phyloP scores from a whole-genome alignment of 2,888 invertebrate genomes.

The Abscondita cerata region DNA sequence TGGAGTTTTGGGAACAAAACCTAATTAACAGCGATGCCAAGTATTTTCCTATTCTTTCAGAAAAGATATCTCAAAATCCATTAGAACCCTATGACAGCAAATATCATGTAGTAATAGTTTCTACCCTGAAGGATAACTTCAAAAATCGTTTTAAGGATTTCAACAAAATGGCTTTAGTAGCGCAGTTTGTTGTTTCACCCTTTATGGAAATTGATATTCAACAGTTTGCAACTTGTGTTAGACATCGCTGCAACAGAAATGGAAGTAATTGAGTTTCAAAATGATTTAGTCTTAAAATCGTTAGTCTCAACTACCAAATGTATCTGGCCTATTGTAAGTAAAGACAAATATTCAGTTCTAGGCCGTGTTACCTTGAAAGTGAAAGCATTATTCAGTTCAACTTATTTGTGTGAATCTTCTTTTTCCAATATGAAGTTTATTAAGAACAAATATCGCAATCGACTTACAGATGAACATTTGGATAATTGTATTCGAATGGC shows the following conservation, averaged over 20 bases:
- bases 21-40: slow-evolving; percentile 28
- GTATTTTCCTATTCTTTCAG: slow-evolving; percentile 32
- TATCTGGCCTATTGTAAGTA: too few relatives aligned
- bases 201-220: slow-evolving; percentile 35
- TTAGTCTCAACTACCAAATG: too few relatives aligned
- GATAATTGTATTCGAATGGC: slow-evolving; percentile 26
- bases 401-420: slow-evolving; percentile 3
- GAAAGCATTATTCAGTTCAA: too few relatives aligned
- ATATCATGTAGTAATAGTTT: slow-evolving; percentile 28
- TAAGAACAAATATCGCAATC: too few relatives aligned
- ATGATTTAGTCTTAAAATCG: slow-evolving; percentile 8
- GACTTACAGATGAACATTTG: slow-evolving; percentile 21
- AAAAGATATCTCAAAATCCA: slow-evolving; percentile 33
- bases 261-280: slow-evolving; percentile 13
- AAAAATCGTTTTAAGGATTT: too few relatives aligned
- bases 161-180: slow-evolving; percentile 30
- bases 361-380: too few relatives aligned
- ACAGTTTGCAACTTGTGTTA: slow-evolving; percentile 32
- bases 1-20: slow-evolving; percentile 27
- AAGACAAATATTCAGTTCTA: too few relatives aligned
- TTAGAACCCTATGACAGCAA: slow-evolving; percentile 28
- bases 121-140: slow-evolving; percentile 26
- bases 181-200: slow-evolving; percentile 33
- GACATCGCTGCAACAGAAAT: slow-evolving; percentile 35
- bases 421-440: too few relatives aligned